Evolutionary conservation across 2,888 invertebrate species (phyloP), one percentile per base, ranked within the genome.

Genomic region (Melanostoma mellinum): DNA sequence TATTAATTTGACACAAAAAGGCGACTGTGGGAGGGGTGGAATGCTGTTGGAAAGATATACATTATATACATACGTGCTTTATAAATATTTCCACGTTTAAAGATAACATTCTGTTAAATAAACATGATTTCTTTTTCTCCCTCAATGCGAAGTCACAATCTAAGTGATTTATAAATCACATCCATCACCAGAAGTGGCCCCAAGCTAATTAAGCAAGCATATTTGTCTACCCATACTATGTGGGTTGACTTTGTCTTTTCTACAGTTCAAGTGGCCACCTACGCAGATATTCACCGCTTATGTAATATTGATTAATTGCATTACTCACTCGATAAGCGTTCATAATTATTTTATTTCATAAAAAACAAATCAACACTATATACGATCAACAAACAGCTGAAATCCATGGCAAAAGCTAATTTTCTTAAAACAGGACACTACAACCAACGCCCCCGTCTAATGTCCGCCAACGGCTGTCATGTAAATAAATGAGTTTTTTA

Each of bases 1-100:
- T 85, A 85, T 85, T 86, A 85, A 85, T 82, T 86, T 86, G 85
- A 63, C 72, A 71, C 20, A 20, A 20, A 20, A 20, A 20, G 20
- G 20, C 20, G 20, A 20, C 20, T 20, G 20, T 20, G 20, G 20
- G 20, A 20, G 20, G 65, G 0, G 35, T 20, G 36, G 35, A 35
- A 10, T n/a, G 48, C 50, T 38, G 10, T 20, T 33, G 52, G 5
- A 42, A 55, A 46, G n/a, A 60, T 30, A 20, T 20, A 20, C 20
- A 20, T 20, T 20, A 20, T 20, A 20, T 20, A 20, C 20, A 0
- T 20, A 20, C 20, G 20, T 42, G n/a, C 32, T n/a, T 42, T 58
- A 42, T 42, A 71, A 80, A 80, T 71, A 55, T 76, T 67, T 71
- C 36, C 53, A 32, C 67, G 20, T 53, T 46, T 46, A 65, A 42